phyloP scores from a whole-genome alignment of 2,888 invertebrate genomes.

The Gryllus longicercus region DNA sequence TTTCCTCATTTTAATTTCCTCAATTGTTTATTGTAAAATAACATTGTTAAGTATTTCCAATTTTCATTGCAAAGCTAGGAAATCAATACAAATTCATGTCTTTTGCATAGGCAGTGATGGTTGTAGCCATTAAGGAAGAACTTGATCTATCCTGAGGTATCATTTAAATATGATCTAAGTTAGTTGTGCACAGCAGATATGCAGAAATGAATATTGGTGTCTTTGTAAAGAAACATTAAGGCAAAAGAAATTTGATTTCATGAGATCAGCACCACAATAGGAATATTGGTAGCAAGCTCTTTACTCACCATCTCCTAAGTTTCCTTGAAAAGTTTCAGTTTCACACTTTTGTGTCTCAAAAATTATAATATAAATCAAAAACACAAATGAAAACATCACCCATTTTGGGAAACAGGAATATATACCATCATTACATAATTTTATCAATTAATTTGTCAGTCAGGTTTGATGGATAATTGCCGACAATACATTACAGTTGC shows the following conservation, averaged over 20 bases:
- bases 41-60: background rate
- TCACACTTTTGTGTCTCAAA: too few species aligned
- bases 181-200: background rate
- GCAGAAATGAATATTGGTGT: background rate
- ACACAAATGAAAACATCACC: too few species aligned
- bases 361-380: too few species aligned
- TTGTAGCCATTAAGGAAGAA: slow-evolving; percentile 3
- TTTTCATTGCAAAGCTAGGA: background rate
- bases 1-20: too few species aligned
- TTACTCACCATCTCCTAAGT: background rate
- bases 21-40: background rate
- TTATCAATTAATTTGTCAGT: too few species aligned
- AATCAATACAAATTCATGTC: background rate
- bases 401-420: too few species aligned
- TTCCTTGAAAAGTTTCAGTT: too few species aligned
- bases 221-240: background rate
- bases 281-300: background rate
- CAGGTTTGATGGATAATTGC: too few species aligned
- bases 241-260: background rate
- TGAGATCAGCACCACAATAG: background rate
- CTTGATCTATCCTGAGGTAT: slow-evolving; percentile 8
- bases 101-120: background rate
- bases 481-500: too few species aligned
- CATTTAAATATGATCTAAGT: background rate
- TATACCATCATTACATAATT: too few species aligned